A percentile compares a stretch with the other conserved stretches of the same genome.
Evolutionary conservation across 2,888 invertebrate species (phyloP).

Genomic region (Marasmarcha lunaedactyla): DNA sequence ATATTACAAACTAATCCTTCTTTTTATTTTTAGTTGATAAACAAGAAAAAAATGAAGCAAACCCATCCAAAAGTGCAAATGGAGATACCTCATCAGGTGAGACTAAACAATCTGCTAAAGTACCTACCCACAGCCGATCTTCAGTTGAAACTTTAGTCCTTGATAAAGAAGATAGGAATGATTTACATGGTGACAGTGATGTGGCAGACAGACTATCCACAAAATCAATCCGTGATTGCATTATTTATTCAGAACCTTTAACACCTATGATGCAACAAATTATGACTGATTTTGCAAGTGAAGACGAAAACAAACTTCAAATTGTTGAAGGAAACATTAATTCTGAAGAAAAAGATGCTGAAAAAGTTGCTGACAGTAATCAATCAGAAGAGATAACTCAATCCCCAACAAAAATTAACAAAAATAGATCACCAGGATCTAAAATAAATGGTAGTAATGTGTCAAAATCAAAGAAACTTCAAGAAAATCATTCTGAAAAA

Average conservation of each 20-base stretch:
- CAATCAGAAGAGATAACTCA: neutral
- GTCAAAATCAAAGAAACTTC: neutral
- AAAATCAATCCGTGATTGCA: constrained; percentile 37
- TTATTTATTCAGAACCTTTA: constrained; percentile 41
- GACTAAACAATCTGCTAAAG: constrained; percentile 33
- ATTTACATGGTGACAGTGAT: constrained; percentile 20
- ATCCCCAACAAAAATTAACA: neutral
- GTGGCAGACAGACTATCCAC: constrained; percentile 7
- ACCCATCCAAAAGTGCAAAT: neutral
- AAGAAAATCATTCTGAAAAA: neutral
- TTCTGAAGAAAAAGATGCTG: constrained; percentile 8
- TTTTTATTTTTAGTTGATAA: constrained; percentile 19
- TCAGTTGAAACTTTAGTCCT: constrained; percentile 49
- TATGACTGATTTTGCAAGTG: constrained; percentile 42
- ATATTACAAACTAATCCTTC: too few species aligned
- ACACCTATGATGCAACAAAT: constrained; percentile 42
- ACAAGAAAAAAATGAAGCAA: constrained; percentile 19
- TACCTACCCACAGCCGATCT: constrained; percentile 33
- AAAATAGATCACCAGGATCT: neutral
- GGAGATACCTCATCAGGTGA: constrained; percentile 35
- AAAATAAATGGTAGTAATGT: neutral
- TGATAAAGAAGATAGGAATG: constrained; percentile 40
- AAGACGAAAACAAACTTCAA: constrained; percentile 35
- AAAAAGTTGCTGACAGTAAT: neutral
- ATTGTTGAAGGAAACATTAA: constrained; percentile 24